phyloP scores from a whole-genome alignment of 2,113 vertebrate genomes.

The Engraulis encrasicolus region DNA sequence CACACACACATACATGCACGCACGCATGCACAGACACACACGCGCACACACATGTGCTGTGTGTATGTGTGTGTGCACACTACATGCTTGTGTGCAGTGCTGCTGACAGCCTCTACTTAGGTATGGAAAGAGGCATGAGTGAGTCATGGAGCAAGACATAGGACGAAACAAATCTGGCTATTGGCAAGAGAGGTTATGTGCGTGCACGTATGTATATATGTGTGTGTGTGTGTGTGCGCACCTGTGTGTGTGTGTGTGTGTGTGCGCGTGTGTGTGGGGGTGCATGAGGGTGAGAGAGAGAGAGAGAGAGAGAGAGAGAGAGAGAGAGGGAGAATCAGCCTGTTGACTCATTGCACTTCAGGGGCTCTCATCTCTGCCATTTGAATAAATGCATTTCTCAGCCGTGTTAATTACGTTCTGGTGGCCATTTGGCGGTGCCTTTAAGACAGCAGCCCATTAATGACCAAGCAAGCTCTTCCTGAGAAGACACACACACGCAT shows the following conservation, averaged over 20 bases:
- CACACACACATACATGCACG: neutral
- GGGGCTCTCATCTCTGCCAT: neutral
- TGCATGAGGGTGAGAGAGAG: neutral
- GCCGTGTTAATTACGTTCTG: slow-evolving; percentile 38
- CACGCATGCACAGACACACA: slow-evolving; percentile 9
- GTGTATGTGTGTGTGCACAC: slow-evolving; percentile 36
- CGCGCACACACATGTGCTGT: slow-evolving; percentile 43
- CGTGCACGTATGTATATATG: neutral
- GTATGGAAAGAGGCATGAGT: no score
- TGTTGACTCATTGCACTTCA: slow-evolving; percentile 13
- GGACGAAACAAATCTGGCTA: no score
- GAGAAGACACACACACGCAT: neutral
- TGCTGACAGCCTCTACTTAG: no score
- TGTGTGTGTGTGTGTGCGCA: neutral
- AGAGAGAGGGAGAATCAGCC: neutral
- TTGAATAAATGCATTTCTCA: slow-evolving; percentile 40
- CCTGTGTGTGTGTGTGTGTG: neutral
- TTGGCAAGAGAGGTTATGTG: no score
- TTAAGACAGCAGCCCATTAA: slow-evolving; percentile 18
- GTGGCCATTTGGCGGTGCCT: slow-evolving; percentile 19
- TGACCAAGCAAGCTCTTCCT: neutral
- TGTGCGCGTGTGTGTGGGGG: no score
- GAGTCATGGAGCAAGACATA: no score
- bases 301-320: neutral
- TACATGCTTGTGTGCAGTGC: no score